Conservation (phyloP, 2,113 vertebrate genomes). For the Nymphicus hollandicus region DNA sequence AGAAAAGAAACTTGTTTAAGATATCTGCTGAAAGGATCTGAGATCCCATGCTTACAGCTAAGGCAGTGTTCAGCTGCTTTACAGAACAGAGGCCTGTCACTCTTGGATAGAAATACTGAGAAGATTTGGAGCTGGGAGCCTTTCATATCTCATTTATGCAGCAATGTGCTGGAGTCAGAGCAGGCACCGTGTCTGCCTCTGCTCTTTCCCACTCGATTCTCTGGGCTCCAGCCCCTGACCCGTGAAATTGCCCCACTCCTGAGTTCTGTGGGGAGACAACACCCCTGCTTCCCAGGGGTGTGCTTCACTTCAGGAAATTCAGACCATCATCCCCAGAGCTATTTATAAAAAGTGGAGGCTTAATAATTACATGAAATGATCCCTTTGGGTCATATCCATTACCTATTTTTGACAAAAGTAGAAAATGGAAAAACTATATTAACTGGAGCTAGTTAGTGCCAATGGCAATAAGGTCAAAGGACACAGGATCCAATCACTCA, state of each 20-base stretch:
- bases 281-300: not conserved
- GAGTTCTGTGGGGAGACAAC: rapidly evolving
- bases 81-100: not conserved
- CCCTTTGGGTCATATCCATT: not conserved
- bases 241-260: not conserved
- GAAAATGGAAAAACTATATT: not conserved
- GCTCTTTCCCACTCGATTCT: not conserved
- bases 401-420: not conserved
- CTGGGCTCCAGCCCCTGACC: not conserved
- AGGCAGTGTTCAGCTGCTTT: not conserved
- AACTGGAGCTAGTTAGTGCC: not conserved
- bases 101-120: not conserved
- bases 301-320: not conserved
- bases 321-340: not conserved
- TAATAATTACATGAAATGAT: not conserved
- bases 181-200: rapidly evolving
- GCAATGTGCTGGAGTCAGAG: not conserved
- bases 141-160: not conserved
- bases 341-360: not conserved
- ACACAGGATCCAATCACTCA: not conserved
- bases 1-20: not conserved
- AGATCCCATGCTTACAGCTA: not conserved
- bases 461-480: not conserved
- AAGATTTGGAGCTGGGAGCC: not conserved
- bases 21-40: not conserved